Evolutionary conservation across 2,113 vertebrate genomes (phyloP).

Genomic region (Ibidorhyncha struthersii): DNA sequence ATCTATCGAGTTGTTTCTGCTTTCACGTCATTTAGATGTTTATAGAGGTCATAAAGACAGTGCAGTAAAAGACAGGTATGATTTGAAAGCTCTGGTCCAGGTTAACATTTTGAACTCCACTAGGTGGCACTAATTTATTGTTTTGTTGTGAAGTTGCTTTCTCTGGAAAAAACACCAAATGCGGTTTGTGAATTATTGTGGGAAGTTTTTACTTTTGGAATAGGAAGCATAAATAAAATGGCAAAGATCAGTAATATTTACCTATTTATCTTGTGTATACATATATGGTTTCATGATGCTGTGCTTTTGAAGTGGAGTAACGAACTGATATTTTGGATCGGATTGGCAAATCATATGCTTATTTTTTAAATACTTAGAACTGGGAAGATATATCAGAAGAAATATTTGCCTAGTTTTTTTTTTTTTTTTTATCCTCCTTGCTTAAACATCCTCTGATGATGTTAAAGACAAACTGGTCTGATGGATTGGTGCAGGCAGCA

Average conservation of each 20-base stretch:
- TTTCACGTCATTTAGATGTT: not conserved
- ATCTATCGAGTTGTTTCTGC: accelerated
- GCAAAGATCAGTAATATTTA: not conserved
- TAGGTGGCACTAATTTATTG: constrained; percentile 58
- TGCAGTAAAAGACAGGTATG: not conserved
- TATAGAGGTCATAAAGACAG: not conserved
- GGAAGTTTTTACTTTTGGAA: not conserved
- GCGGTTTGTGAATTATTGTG: not conserved
- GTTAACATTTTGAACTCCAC: constrained; percentile 35
- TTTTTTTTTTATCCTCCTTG: not conserved
- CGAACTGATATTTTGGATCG: not conserved
- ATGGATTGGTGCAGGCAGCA: not conserved
- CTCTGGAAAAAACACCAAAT: not conserved
- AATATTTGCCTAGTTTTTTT: not conserved
- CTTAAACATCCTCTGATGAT: not conserved
- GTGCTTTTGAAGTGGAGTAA: not conserved
- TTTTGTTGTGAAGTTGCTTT: not conserved
- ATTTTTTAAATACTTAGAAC: not conserved
- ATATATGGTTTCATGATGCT: accelerated
- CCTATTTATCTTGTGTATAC: not conserved
- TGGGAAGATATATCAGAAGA: not conserved
- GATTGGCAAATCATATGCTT: not conserved
- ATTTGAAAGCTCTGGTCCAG: not conserved
- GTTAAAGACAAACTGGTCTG: not conserved
- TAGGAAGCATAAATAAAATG: not conserved